Evolutionary conservation across 2,888 invertebrate species (phyloP).

Genomic region (Notodonta dromedarius): DNA sequence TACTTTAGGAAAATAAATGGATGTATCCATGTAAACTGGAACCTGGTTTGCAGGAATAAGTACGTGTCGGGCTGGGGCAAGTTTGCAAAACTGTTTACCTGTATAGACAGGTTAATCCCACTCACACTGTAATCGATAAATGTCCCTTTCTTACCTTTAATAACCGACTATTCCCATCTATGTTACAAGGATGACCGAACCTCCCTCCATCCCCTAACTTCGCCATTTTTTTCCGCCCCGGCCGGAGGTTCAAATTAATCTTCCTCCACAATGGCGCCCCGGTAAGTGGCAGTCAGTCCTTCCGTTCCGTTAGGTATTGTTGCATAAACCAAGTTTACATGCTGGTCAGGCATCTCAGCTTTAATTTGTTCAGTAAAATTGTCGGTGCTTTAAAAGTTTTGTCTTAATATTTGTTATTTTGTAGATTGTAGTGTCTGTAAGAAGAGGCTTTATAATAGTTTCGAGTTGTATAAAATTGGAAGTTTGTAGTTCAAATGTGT

Average conservation of each 20-base stretch:
- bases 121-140: too few relatives aligned
- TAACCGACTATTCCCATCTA: constrained; percentile 51
- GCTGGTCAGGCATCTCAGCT: constrained; percentile 9
- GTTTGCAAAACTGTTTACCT: too few relatives aligned
- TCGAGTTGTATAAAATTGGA: neutral
- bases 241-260: constrained; percentile 68
- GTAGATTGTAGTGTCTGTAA: constrained; percentile 17
- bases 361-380: constrained; percentile 4
- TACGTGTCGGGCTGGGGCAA: too few relatives aligned
- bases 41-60: too few relatives aligned
- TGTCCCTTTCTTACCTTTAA: constrained; percentile 41
- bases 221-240: constrained; percentile 44
- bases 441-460: neutral
- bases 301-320: constrained; percentile 2
- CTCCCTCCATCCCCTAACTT: constrained; percentile 37
- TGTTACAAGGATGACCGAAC: constrained; percentile 57
- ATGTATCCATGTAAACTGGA: too few relatives aligned
- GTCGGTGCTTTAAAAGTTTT: constrained; percentile 3
- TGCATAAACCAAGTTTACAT: neutral
- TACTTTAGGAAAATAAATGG: too few relatives aligned
- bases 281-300: constrained; percentile 53
- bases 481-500: too few relatives aligned
- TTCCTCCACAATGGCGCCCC: constrained; percentile 57
- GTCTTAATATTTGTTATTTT: constrained; percentile 6
- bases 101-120: too few relatives aligned